phyloP scores from a whole-genome alignment of 2,797 vertebrate genomes.

The Acestrorhynchus altus region DNA sequence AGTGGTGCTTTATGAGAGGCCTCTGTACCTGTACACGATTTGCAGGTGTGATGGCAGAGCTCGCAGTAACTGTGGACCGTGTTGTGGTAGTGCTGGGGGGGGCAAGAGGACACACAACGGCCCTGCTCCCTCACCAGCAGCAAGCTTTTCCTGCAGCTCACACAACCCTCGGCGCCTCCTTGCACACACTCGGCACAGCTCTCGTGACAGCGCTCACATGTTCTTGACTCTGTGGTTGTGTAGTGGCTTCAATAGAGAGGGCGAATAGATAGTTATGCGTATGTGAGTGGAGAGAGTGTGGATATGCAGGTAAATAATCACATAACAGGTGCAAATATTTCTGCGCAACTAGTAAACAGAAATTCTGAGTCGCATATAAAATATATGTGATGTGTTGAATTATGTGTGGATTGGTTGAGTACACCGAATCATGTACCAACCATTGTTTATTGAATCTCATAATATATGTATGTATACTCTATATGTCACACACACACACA shows the following conservation, averaged over 20 bases:
- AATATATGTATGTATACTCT: no score
- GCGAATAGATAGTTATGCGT: not conserved
- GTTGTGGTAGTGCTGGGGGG: slow-evolving; percentile 79
- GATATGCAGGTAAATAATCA: not conserved
- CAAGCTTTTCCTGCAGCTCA: slow-evolving; percentile 81
- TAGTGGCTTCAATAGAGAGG: slow-evolving; percentile 69
- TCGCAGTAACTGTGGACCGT: slow-evolving; percentile 76
- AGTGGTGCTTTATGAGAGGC: not conserved
- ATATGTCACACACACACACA: no score
- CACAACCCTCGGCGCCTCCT: slow-evolving; percentile 76
- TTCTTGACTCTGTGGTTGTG: slow-evolving; percentile 70
- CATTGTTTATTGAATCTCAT: no score
- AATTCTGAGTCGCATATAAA: no score
- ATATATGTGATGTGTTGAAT: no score
- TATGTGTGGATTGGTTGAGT: no score
- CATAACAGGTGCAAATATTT: no score
- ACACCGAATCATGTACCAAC: no score
- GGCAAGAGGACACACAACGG: slow-evolving; percentile 82
- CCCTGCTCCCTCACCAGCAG: slow-evolving; percentile 80
- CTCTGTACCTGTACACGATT: slow-evolving; percentile 83
- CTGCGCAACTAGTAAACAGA: no score
- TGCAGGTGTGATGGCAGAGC: slow-evolving; percentile 87
- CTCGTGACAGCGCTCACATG: slow-evolving; percentile 84
- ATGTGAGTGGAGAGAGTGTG: not conserved
- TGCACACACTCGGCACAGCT: slow-evolving; percentile 84